Evolutionary conservation across 2,888 invertebrate species (phyloP), one percentile per base, ranked within the genome.

Genomic region (Pristionchus fissidentatus): DNA sequence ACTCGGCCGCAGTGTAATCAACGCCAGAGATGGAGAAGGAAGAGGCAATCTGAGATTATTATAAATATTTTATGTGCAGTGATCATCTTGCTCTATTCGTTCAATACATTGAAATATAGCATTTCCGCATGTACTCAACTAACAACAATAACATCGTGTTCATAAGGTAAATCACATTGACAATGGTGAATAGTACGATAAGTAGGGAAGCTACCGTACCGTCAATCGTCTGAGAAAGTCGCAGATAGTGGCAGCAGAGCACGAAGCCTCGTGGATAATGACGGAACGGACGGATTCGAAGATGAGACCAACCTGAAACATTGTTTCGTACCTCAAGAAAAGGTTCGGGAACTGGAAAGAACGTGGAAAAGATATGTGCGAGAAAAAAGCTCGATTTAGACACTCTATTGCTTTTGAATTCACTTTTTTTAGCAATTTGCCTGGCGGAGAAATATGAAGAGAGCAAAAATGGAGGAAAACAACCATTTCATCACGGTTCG

Each of bases 201-300:
- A 60, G n/a, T n/a, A n/a, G n/a, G n/a, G n/a, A n/a, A 7, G 10
- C 29, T 38, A 78, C 29, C n/a, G 26, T 62, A 81, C 80, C 80
- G 43, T 81, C 32, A 60, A 46, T n/a, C 80, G 80, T 1, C 46
- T 15, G 19, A 81, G 62, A 22, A 81, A 52, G 26, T 35, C 41
- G n/a, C 80, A 81, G 7, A 81, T 32, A 22, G 80, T 52, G 35
- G 26, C 29, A 5, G 80, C 80, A 5, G 62, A 62, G 32, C 80
- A 81, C 7, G 43, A 43, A 13, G 80, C 62, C 35, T 81, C 80
- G 26, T 81, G 80, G 7, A 81, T 22, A 13, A 62, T 62, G 4
- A 81, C 62, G 10, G 46, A 32, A 32, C 80, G 62, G 46, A 81
- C 62, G 41, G 80, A 81, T 19, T 81, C 46, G 62, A 81, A 52